Evolutionary conservation across 2,797 vertebrate species (phyloP), one percentile per base, ranked within the genome.

Genomic region (Periophthalmus magnuspinnatus): DNA sequence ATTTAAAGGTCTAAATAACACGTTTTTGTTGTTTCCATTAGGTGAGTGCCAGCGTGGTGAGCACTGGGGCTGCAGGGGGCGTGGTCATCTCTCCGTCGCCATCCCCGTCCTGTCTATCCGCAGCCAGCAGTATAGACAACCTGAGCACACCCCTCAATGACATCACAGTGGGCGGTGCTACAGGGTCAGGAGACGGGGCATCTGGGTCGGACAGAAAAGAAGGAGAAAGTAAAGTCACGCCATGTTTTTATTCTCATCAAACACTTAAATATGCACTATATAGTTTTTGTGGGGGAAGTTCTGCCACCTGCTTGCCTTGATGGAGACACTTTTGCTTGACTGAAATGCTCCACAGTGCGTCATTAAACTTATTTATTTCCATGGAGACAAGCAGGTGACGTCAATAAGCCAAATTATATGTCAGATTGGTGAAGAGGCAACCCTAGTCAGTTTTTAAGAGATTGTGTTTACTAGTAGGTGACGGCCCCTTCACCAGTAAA

Each of bases 91-190:
- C 97, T 0, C 97, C 97, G 32, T 96, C 96, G 1, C 96, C 96
- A 0, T 97, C 97, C 0, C 97, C 97, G 0, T 98, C 97, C 79
- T 98, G 97, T 88, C 93, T 99, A 67, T 98, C 97, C 0, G 97
- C 97, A 1, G 97, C 97, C 74, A 98, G 96, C 91, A 99, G 97
- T 88, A 95, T 98, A 21, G 97, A 99, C 81, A 99, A 97, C 88
- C 94, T 99, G 70, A 90, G 94, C 0, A 92, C 95, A 3, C 95
- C 96, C 0, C 92, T 99, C 55, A 80, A 92, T 3, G 97, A 98
- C 28, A 92, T 95, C 67, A 93, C 94, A 0, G 94, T 90, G 1
- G 93, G 91, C 14, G 96, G 95, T 0, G 88, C 95, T 22, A 94
- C 96, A 0, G 96, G 96, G 66, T 88, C 93, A 0, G 96, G 95